Base-by-base conservation (phyloP, 2,113 vertebrate species). In the Picathartes gymnocephalus region DNA sequence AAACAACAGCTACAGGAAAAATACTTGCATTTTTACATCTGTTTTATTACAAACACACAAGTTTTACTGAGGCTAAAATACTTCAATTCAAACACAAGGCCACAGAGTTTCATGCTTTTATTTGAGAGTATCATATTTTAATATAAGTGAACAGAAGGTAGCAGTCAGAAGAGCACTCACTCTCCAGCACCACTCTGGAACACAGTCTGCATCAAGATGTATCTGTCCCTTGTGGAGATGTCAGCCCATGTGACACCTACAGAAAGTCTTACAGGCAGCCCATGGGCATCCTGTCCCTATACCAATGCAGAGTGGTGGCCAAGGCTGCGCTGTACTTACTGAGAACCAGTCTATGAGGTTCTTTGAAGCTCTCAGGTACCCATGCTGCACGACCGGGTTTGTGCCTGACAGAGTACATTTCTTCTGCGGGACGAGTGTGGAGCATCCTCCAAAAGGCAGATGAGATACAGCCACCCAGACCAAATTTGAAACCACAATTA, bases 1-100 rank as follows among this genome's bases (percentile, higher is more conserved):
- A n/a, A n/a, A n/a, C n/a, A n/a, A n/a, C n/a, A 79, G 74, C 74
- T 81, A 48, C 57, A 80, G 57, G 61, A 81, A 87, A 92, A 92
- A 53, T 14, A 74, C 39, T 51, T 15, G 4, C 13, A 47, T 61
- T 86, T 94, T 92, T 45, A 57, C 24, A 31, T 47, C 44, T n/a
- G 7, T 68, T 28, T 54, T 87, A 73, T 19, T 68, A 18, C 4
- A 80, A 93, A 18, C 2, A 7, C 21, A 35, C 16, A 48, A 10
- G 56, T 44, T 62, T 71, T 76, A 53, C 44, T 37, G n/a, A 76
- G 42, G 28, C 13, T 85, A 76, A 91, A 89, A 48, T 23, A 35
- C 8, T 62, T 69, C 3, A 6, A 9, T 69, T 73, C 8, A 39
- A 85, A 76, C 35, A 85, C 27, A 48, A 60, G 15, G 40, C 44